phyloP scores from a whole-genome alignment of 2,797 vertebrate species.

The Sus cebifrons region DNA sequence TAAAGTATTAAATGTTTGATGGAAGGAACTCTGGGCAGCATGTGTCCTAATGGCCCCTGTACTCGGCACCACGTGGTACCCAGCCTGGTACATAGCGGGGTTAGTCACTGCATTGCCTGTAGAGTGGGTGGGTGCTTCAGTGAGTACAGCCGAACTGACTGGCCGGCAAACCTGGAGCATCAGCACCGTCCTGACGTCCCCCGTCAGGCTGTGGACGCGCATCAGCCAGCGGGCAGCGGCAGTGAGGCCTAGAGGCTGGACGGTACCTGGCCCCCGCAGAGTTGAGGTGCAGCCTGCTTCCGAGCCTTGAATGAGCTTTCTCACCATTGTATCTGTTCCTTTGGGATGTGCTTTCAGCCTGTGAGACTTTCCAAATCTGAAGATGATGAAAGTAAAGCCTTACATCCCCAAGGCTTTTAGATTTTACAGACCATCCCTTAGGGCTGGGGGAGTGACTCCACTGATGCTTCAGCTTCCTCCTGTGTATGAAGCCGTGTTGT shows the following conservation, averaged over 20 bases:
- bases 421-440: neutral
- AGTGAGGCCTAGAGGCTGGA: accelerated
- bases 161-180: neutral
- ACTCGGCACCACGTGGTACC: accelerated
- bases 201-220: accelerated
- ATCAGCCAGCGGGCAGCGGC: neutral
- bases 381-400: constrained; percentile 2
- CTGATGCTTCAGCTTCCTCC: neutral
- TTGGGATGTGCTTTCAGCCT: neutral
- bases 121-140: neutral
- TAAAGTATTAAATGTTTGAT: neutral
- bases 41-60: neutral
- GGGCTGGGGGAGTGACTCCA: neutral
- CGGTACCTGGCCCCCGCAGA: neutral
- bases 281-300: neutral
- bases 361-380: neutral
- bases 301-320: neutral
- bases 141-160: neutral
- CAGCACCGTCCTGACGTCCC: neutral
- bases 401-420: neutral
- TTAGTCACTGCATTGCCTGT: no score
- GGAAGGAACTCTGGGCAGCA: neutral
- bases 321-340: accelerated
- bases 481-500: neutral
- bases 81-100: neutral